Conservation (phyloP, 2,888 invertebrate genomes). For the Nasonia oneida region DNA sequence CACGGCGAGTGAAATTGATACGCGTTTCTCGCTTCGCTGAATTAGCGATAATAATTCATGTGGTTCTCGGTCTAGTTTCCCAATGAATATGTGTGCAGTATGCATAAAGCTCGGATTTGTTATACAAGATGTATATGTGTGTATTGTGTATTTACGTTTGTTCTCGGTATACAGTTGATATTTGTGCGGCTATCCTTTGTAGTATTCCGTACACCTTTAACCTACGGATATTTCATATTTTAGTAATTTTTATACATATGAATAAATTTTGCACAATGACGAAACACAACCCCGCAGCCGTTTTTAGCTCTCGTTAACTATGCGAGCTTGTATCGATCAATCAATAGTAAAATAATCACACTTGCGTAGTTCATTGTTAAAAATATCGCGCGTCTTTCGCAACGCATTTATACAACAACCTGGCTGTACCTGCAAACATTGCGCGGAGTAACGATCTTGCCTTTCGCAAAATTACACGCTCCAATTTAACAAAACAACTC, state of each 20-base stretch:
- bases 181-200: not conserved
- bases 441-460: not conserved
- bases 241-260: not conserved
- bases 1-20: slow-evolving; percentile 2
- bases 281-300: not conserved
- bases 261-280: not conserved
- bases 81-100: not conserved
- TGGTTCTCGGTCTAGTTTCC: slow-evolving; percentile 37
- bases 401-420: not conserved
- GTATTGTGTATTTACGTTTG: not conserved
- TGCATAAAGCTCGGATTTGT: not conserved
- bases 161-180: not conserved
- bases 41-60: slow-evolving; percentile 29
- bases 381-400: not conserved
- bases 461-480: not conserved
- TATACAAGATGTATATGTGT: not conserved
- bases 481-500: not conserved
- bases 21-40: slow-evolving; percentile 26
- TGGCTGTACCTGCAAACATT: not conserved
- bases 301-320: not conserved
- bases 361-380: not conserved
- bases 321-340: not conserved
- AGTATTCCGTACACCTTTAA: not conserved
- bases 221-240: not conserved
- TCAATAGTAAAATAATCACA: not conserved